A percentile compares a stretch with the other conserved stretches of the same genome.
Evolutionary conservation across 2,797 vertebrate species (phyloP).

Genomic region (Malurus splendens): DNA sequence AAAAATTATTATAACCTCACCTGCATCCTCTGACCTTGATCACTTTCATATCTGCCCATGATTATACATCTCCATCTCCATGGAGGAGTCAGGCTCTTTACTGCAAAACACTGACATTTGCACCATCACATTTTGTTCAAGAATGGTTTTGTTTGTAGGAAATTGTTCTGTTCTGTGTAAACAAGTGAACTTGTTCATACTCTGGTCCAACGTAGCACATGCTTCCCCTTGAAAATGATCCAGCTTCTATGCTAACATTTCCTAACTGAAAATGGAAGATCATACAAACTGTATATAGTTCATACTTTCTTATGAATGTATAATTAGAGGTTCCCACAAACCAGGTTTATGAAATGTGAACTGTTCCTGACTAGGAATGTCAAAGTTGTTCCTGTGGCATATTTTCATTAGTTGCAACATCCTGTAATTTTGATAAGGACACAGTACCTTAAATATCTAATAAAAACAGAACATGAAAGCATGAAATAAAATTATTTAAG

Average conservation of each 20-base stretch:
- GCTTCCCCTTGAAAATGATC: neutral
- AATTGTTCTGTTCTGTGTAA: neutral
- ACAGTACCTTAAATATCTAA: neutral
- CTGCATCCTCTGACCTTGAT: neutral
- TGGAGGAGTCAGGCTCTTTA: neutral
- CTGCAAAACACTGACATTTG: neutral
- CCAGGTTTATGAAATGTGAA: neutral
- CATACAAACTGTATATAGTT: neutral
- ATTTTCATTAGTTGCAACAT: constrained; percentile 22
- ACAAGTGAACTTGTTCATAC: neutral
- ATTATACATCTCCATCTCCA: neutral
- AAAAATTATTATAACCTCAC: neutral
- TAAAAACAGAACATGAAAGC: neutral
- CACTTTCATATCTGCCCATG: neutral
- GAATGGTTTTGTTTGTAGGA: neutral
- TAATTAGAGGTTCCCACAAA: neutral
- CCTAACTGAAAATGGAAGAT: neutral
- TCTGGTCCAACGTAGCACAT: neutral
- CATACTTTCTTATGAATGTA: neutral
- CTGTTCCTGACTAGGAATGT: neutral
- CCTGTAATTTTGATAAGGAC: neutral
- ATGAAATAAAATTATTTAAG: neutral
- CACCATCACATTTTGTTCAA: neutral
- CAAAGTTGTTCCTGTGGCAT: neutral
- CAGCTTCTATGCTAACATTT: neutral